Evolutionary conservation across 2,113 vertebrate species (phyloP).

Genomic region (Pachyramphus minor): DNA sequence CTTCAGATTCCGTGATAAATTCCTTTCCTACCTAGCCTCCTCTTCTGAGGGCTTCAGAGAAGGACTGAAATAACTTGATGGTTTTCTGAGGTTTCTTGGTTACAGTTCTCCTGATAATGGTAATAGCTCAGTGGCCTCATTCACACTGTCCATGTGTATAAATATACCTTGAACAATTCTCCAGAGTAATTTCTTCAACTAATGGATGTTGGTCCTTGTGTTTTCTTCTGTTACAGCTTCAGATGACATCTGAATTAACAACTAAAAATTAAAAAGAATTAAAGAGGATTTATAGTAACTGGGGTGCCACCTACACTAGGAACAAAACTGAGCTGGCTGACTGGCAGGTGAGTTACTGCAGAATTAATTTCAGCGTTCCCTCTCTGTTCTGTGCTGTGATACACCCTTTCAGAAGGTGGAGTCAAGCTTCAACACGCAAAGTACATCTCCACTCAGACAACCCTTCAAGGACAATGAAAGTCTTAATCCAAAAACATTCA

Average conservation of each 20-base stretch:
- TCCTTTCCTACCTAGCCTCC: background rate
- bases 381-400: background rate
- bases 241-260: background rate
- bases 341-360: background rate
- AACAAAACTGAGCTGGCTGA: background rate
- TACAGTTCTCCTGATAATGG: background rate
- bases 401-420: background rate
- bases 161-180: background rate
- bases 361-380: background rate
- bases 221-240: background rate
- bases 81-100: background rate
- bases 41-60: background rate
- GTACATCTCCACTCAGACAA: background rate
- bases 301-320: background rate
- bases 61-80: background rate
- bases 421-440: background rate
- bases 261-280: background rate
- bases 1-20: background rate
- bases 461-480: background rate
- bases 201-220: background rate
- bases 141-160: background rate
- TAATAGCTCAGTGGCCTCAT: background rate
- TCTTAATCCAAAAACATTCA: background rate
- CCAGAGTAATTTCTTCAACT: background rate
- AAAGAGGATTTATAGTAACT: background rate